Conservation (phyloP, 2,888 invertebrate genomes). For the Hyles lineata region DNA sequence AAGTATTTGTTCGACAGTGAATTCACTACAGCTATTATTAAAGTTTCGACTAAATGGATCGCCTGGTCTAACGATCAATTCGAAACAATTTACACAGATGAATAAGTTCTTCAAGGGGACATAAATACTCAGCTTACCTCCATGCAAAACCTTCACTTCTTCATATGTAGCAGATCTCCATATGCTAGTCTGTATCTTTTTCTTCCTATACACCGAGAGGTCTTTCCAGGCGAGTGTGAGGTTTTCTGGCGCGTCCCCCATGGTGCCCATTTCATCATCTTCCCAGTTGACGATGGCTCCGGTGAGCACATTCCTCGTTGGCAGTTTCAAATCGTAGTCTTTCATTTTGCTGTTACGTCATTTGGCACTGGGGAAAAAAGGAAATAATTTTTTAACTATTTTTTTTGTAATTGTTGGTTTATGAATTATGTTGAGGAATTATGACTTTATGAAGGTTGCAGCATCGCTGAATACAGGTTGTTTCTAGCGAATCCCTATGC, state of each 20-base stretch:
- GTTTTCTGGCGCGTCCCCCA: conserved; percentile 68
- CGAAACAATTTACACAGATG: no score
- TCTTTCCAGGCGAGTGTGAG: conserved; percentile 83
- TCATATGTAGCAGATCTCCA: conserved; percentile 80
- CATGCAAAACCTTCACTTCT: conserved; percentile 81
- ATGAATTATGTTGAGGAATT: no score
- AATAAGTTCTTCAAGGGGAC: no score
- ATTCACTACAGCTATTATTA: no score
- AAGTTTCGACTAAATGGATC: no score
- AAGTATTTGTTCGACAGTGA: no score
- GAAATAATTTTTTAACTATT: not conserved
- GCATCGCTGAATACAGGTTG: no score
- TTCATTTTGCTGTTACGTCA: conserved; percentile 70
- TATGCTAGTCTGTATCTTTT: conserved; percentile 77
- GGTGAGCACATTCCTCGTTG: conserved; percentile 76
- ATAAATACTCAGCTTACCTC: conserved; percentile 64
- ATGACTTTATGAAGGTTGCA: no score
- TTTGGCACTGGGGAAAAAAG: conserved; percentile 57
- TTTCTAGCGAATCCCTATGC: no score
- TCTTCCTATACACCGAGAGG: conserved; percentile 79
- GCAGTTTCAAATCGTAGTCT: conserved; percentile 61
- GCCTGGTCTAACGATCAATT: no score
- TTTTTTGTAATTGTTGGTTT: no score
- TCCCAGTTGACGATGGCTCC: conserved; percentile 79
- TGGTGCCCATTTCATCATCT: conserved; percentile 68